Conservation (phyloP, 2,888 invertebrate species). For the Drosophila silvestris region DNA sequence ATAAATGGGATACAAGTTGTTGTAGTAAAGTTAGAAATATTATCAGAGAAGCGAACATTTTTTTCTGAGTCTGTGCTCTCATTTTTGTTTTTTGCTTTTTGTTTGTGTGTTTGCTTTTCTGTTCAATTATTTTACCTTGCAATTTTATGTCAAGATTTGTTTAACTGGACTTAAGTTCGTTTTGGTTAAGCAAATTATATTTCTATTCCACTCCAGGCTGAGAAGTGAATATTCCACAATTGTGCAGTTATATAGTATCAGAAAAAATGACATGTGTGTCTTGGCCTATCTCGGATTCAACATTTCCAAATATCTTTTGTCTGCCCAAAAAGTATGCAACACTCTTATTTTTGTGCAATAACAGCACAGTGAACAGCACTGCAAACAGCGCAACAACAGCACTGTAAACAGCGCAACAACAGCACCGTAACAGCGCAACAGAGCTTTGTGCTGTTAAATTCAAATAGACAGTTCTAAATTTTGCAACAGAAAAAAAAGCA, state of each 20-base stretch:
- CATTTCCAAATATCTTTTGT: not conserved
- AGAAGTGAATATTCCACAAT: not conserved
- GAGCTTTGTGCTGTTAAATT: not conserved
- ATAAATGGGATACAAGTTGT: not conserved
- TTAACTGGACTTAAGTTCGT: not conserved
- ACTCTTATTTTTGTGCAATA: not conserved
- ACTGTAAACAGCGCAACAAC: not conserved
- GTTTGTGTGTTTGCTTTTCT: not conserved
- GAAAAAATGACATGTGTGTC: not conserved
- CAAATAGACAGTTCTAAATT: not conserved
- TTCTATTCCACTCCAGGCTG: not conserved
- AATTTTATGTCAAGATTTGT: not conserved
- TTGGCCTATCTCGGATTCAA: not conserved
- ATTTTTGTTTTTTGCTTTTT: not conserved
- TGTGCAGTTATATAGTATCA: not conserved
- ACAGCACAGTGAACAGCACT: not conserved
- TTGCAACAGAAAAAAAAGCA: not conserved
- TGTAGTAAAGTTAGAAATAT: not conserved
- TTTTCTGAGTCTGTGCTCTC: too few species aligned
- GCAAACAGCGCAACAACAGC: not conserved
- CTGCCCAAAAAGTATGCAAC: slow-evolving; percentile 3
- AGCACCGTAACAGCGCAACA: not conserved
- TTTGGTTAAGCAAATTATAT: not conserved
- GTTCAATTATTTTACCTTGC: not conserved
- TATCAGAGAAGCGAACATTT: too few species aligned